These are phyloP conservation scores for Borostomias antarcticus DNA, from an alignment of 2,797 vertebrate species.

Conservation along the genomic window DNA sequence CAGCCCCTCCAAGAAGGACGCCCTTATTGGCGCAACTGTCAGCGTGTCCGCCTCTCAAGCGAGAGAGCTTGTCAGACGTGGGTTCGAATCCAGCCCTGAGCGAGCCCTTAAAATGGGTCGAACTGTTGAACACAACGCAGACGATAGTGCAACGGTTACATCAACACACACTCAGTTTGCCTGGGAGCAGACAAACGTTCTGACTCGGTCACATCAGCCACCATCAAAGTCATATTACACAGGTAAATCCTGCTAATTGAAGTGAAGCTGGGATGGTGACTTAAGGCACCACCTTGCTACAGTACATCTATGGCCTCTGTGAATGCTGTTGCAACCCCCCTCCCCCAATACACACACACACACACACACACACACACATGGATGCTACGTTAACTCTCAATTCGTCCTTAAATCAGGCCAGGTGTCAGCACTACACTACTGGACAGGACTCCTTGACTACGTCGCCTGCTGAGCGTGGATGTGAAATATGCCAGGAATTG, in stretches of 20 bases:
- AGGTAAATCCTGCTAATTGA: constrained; percentile 64
- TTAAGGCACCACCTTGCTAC: constrained; percentile 56
- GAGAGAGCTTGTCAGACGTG: no score
- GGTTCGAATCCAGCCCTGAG: no score
- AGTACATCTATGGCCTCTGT: no score
- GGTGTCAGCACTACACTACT: constrained; percentile 38
- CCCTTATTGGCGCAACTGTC: no score
- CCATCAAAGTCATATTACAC: constrained; percentile 43
- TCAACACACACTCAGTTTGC: no score
- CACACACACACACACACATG: constrained; percentile 39
- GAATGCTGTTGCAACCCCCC: no score
- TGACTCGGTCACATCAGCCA: constrained; percentile 31
- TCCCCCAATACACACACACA: no score
- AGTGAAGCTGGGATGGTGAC: constrained; percentile 63
- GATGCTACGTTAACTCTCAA: constrained; percentile 63
- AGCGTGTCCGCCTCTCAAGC: no score
- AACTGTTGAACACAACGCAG: no score
- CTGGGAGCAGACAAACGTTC: constrained; percentile 24
- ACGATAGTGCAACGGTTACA: no score
- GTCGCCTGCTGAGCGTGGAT: constrained; percentile 43
- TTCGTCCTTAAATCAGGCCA: constrained; percentile 62
- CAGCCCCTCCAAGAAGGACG: no score
- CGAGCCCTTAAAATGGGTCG: no score
- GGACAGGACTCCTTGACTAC: constrained; percentile 33
- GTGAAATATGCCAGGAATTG: constrained; percentile 64